These are phyloP conservation scores for Athalia circularis DNA, from an alignment of 2,888 invertebrate species.

Conservation along the genomic window DNA sequence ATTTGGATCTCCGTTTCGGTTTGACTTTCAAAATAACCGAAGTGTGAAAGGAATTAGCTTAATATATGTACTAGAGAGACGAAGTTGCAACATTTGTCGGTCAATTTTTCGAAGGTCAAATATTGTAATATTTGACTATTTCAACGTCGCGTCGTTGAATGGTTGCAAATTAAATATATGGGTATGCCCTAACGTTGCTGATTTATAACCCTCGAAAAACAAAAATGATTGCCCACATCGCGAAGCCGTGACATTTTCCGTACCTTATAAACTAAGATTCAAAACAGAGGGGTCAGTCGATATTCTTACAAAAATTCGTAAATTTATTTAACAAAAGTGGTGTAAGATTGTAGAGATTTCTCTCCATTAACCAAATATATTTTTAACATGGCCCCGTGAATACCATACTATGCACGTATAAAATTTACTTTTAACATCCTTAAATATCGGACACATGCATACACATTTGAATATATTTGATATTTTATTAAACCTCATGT, in stretches of 20 bases:
- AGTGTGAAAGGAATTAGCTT: neutral
- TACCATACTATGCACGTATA: neutral
- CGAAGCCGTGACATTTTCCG: neutral
- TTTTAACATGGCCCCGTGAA: too few species aligned
- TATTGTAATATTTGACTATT: conserved; percentile 16
- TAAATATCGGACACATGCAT: too few species aligned
- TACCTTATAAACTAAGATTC: neutral
- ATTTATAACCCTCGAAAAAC: conserved; percentile 6
- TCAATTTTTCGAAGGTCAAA: conserved; percentile 33
- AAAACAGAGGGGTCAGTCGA: neutral
- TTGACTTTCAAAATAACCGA: neutral
- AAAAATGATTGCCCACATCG: neutral
- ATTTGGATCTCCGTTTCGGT: neutral
- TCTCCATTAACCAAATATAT: neutral
- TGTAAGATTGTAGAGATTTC: conserved; percentile 7
- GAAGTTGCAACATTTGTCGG: conserved; percentile 22
- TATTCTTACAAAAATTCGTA: neutral
- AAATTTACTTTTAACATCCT: neutral
- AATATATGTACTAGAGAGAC: neutral
- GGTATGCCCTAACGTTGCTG: conserved; percentile 5
- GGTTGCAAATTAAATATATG: neutral
- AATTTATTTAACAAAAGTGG: neutral
- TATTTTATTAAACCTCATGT: too few species aligned
- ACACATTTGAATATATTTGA: too few species aligned
- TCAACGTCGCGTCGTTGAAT: neutral